phyloP scores from a whole-genome alignment of 2,888 invertebrate species.

The Caenorhabditis parvicauda region DNA sequence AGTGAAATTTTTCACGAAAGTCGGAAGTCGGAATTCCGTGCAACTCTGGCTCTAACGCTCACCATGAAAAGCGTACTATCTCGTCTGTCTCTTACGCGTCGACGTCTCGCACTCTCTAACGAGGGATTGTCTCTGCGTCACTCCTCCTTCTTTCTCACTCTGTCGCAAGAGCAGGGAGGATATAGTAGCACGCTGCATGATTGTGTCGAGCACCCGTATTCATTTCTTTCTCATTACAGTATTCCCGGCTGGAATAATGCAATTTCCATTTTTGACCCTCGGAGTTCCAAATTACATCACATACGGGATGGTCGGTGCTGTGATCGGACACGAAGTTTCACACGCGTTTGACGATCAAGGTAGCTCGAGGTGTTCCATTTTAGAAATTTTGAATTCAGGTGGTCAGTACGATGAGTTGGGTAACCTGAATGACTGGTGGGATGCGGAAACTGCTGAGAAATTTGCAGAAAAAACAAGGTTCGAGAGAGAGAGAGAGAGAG shows the following conservation, averaged over 20 bases:
- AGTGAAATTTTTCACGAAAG: no score
- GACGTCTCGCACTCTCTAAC: no score
- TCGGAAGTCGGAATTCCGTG: no score
- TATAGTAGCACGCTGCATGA: no score
- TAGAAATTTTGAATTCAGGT: slow-evolving; percentile 27
- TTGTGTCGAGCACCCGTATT: no score
- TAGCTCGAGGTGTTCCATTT: neutral
- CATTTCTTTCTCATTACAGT: no score
- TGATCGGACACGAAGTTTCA: slow-evolving; percentile 59
- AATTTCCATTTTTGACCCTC: slow-evolving; percentile 59
- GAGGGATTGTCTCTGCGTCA: no score
- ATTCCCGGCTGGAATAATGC: slow-evolving; percentile 62
- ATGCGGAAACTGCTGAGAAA: slow-evolving; percentile 50
- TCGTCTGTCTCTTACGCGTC: no score
- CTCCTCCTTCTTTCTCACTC: no score
- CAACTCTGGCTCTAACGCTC: no score
- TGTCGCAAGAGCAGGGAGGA: no score
- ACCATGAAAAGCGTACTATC: no score
- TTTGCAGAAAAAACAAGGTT: slow-evolving; percentile 50
- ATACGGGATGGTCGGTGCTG: slow-evolving; percentile 57
- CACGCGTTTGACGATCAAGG: slow-evolving; percentile 61
- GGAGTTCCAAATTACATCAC: slow-evolving; percentile 55
- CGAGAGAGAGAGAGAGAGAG: neutral
- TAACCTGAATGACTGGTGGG: slow-evolving; percentile 62
- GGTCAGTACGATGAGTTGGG: slow-evolving; percentile 56